phyloP scores from a whole-genome alignment of 1,140 invertebrate species.

The Homarus americanus region DNA sequence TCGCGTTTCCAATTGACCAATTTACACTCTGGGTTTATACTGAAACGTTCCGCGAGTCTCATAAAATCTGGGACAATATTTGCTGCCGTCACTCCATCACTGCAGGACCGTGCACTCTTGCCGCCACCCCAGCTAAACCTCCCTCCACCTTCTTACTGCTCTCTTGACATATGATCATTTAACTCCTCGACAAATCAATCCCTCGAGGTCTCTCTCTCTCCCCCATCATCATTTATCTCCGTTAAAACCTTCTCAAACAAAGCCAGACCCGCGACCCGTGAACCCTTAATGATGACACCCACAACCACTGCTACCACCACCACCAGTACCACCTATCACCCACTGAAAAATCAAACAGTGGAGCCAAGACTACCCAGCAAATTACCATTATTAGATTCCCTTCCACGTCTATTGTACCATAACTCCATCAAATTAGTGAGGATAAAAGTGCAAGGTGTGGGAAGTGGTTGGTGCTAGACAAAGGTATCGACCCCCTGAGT shows the following conservation, averaged over 20 bases:
- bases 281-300: not conserved
- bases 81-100: too few relatives aligned
- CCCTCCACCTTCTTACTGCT: too few relatives aligned
- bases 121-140: too few relatives aligned
- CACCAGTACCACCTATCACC: too few relatives aligned
- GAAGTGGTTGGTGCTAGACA: not conserved
- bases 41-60: too few relatives aligned
- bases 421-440: not conserved
- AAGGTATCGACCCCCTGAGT: not conserved
- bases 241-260: not conserved
- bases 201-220: not conserved
- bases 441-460: not conserved
- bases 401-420: not conserved
- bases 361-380: not conserved
- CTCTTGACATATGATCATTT: too few relatives aligned
- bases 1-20: too few relatives aligned
- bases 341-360: not conserved
- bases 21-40: too few relatives aligned
- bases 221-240: not conserved
- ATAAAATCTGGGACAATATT: too few relatives aligned
- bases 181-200: not conserved
- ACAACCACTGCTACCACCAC: not conserved
- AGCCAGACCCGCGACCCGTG: not conserved
- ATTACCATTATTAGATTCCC: not conserved
- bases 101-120: too few relatives aligned